Conservation (phyloP, 2,888 invertebrate species). For the Drosophila putrida region DNA sequence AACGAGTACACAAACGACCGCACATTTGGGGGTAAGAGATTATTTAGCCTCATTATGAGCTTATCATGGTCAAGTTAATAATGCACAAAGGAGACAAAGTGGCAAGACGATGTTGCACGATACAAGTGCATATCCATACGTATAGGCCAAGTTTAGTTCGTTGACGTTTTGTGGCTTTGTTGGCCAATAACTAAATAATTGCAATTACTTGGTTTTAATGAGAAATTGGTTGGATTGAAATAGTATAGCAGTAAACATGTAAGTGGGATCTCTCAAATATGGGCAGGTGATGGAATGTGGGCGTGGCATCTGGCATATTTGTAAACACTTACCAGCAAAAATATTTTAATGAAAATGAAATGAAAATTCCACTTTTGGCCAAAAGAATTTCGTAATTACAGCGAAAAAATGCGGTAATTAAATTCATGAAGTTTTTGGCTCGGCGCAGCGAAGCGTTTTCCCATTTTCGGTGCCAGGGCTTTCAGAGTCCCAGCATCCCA, state of each 20-base stretch:
- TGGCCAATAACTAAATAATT: slow-evolving; percentile 77
- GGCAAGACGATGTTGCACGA: slow-evolving; percentile 51
- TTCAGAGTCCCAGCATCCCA: slow-evolving; percentile 28
- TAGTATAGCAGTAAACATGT: slow-evolving; percentile 4
- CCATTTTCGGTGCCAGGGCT: slow-evolving; percentile 41
- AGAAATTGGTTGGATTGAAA: slow-evolving; percentile 24
- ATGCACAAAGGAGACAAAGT: slow-evolving; percentile 64
- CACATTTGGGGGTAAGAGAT: slow-evolving; percentile 58
- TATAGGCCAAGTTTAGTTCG: slow-evolving; percentile 11
- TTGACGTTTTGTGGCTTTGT: slow-evolving; percentile 72
- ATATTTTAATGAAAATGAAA: slow-evolving; percentile 79
- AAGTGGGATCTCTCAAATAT: background rate
- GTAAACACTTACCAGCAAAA: slow-evolving; percentile 74
- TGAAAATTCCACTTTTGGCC: slow-evolving; percentile 78
- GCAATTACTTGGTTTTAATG: slow-evolving; percentile 32
- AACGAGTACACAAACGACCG: slow-evolving; percentile 26
- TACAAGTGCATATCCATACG: background rate
- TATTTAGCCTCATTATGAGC: slow-evolving; percentile 74
- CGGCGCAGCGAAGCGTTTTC: slow-evolving; percentile 55
- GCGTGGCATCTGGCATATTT: slow-evolving; percentile 62
- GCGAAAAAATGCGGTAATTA: slow-evolving; percentile 79
- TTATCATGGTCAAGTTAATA: slow-evolving; percentile 75
- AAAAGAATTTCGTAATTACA: slow-evolving; percentile 81
- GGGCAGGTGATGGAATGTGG: slow-evolving; percentile 1
- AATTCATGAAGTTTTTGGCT: slow-evolving; percentile 79